Conservation (phyloP, 2,113 vertebrate species). For the Forbesichthys agassizii region DNA sequence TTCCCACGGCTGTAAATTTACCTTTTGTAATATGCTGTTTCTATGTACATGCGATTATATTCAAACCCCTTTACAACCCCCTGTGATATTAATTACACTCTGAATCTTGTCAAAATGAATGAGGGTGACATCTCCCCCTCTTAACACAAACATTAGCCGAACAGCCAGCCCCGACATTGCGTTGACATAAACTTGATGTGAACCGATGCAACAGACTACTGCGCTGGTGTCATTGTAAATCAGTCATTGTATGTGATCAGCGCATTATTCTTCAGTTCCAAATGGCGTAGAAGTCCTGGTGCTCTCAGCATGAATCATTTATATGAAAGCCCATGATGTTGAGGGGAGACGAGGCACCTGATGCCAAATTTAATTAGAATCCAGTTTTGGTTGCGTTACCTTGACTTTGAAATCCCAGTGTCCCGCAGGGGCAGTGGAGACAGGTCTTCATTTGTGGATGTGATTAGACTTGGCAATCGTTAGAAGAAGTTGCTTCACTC, state of each 20-base stretch:
- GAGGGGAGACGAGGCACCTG: conserved; percentile 59
- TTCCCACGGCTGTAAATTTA: conserved; percentile 47
- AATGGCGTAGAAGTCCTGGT: conserved; percentile 62
- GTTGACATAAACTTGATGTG: conserved; percentile 58
- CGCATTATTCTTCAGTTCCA: conserved; percentile 70
- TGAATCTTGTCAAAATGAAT: conserved; percentile 33
- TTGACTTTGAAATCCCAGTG: conserved; percentile 74
- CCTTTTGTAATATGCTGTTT: conserved; percentile 25
- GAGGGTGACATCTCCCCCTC: conserved; percentile 15
- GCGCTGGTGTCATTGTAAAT: conserved; percentile 62
- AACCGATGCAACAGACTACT: conserved; percentile 50
- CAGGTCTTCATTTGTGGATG: conserved; percentile 60
- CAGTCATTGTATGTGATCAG: conserved; percentile 66
- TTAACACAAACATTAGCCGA: conserved; percentile 30
- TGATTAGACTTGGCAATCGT: conserved; percentile 63
- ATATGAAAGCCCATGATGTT: conserved; percentile 67
- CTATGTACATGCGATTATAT: conserved; percentile 39
- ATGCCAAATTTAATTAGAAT: conserved; percentile 78
- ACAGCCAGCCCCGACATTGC: conserved; percentile 11
- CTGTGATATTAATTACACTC: conserved; percentile 52
- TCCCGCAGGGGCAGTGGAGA: conserved; percentile 65
- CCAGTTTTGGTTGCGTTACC: conserved; percentile 71
- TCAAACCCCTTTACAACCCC: conserved; percentile 43
- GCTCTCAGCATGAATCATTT: conserved; percentile 76
- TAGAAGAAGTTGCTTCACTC: conserved; percentile 29